Base-by-base conservation (phyloP, 1,140 invertebrate species). In the Antheraea pernyi region DNA sequence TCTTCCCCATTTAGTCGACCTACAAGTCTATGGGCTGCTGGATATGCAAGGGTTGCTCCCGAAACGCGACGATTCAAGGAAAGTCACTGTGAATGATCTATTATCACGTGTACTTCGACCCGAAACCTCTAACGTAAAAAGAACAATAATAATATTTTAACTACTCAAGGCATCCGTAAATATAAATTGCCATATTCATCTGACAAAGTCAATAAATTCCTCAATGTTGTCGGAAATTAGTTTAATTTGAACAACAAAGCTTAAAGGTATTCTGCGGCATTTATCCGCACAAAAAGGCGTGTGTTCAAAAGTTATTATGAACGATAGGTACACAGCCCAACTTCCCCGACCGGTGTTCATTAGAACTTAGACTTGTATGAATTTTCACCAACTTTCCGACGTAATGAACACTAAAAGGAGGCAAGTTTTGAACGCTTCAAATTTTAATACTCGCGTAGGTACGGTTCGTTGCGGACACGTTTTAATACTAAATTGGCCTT, bases 291-390 rank as follows among this genome's bases (percentile, higher is more conserved):
- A 85, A 84, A 87, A 85, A 82, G 82, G 75, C 78, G 66, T 76
- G 69, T 74, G 72, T 79, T 71, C 61, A 64, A 66, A 53, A 53
- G 46, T 53, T 53, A 62, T 65, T 68, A 71, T 72, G 78, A 85
- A 78, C 76, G 78, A 78, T 81, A 67, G 76, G 75, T 73, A 76
- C 69, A 72, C 72, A 78, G 81, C 53, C 70, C 77, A 89, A 91
- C 86, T 89, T 86, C 71, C 36, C 78, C 77, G 78, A 73, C 80
- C 80, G 83, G 81, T 86, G 89, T 90, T 91, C 89, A 90, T 90
- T 91, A 91, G 88, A 91, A 90, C 84, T 91, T 90, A 82, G 81
- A 86, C 86, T 89, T 90, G 86, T 84, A 88, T 89, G 88, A 88
- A 90, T 90, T 90, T 89, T 83, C 79, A 80, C 72, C 82, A 91